These are phyloP conservation scores for Meghimatium bilineatum DNA, from an alignment of 2,888 invertebrate genomes.

Conservation along the genomic window DNA sequence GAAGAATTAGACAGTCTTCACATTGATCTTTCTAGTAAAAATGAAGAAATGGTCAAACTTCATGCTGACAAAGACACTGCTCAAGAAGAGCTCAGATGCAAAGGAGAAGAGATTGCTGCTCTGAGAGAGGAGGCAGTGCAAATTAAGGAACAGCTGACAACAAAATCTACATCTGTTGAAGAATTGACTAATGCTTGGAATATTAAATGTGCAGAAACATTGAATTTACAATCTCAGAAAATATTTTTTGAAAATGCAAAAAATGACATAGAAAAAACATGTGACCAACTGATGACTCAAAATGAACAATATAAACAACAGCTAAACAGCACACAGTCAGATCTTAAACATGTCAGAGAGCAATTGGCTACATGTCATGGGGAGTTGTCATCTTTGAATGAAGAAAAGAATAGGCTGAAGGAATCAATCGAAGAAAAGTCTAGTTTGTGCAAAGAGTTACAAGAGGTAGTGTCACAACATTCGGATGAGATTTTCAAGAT, in stretches of 20 bases:
- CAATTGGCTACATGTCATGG: not conserved
- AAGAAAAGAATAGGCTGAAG: not conserved
- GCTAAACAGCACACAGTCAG: not conserved
- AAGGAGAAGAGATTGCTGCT: not conserved
- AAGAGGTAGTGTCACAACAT: constrained; percentile 2
- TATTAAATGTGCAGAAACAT: constrained; percentile 4
- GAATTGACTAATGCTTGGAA: constrained; percentile 4
- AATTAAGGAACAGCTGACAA: not conserved
- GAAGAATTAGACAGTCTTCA: constrained; percentile 28
- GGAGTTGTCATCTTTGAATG: not conserved
- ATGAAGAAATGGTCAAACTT: not conserved
- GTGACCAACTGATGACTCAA: not conserved
- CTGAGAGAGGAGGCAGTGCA: not conserved
- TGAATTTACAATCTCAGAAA: not conserved
- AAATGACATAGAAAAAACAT: not conserved
- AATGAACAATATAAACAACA: not conserved
- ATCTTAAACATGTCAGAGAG: not conserved
- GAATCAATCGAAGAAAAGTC: constrained; percentile 22
- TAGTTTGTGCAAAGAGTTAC: not conserved
- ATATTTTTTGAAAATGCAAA: not conserved
- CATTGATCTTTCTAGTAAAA: constrained; percentile 6
- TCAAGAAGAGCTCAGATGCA: not conserved
- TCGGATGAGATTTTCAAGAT: not conserved
- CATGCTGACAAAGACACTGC: not conserved
- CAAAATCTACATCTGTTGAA: not conserved